Evolutionary conservation across 2,797 vertebrate species (phyloP).

Genomic region (Tolypeutes matacus): DNA sequence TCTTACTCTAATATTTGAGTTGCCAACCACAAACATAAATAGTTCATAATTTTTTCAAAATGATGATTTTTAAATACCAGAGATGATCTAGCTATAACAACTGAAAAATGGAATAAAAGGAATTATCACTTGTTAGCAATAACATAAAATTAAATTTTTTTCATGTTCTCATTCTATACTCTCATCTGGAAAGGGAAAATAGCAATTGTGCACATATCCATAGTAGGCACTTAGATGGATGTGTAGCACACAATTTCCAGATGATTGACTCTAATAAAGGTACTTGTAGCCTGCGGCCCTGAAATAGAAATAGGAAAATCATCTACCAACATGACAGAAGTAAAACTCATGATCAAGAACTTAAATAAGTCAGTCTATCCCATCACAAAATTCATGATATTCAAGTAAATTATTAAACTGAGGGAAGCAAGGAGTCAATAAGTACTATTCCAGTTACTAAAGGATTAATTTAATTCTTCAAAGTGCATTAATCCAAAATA

Average conservation of each 20-base stretch:
- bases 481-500: conserved; percentile 16
- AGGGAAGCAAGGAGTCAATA: not conserved
- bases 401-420: conserved; percentile 23
- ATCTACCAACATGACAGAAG: not conserved
- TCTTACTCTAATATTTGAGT: conserved; percentile 5
- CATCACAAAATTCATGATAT: conserved; percentile 29
- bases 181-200: not conserved
- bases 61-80: conserved; percentile 18
- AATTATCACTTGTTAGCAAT: not conserved
- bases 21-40: not conserved
- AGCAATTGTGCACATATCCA: not conserved
- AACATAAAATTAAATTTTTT: not conserved
- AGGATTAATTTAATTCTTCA: conserved; percentile 32
- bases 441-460: not conserved
- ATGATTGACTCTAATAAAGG: not conserved
- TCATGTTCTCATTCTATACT: not conserved
- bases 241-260: not conserved
- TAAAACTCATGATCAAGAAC: conserved; percentile 14
- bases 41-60: not conserved
- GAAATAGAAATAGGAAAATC: not conserved
- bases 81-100: conserved; percentile 1
- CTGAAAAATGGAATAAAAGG: conserved; percentile 21
- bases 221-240: not conserved
- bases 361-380: not conserved
- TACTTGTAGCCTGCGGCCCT: not conserved